Evolutionary conservation across 2,888 invertebrate genomes (phyloP).

Genomic region (Entomobrya multifasciata): DNA sequence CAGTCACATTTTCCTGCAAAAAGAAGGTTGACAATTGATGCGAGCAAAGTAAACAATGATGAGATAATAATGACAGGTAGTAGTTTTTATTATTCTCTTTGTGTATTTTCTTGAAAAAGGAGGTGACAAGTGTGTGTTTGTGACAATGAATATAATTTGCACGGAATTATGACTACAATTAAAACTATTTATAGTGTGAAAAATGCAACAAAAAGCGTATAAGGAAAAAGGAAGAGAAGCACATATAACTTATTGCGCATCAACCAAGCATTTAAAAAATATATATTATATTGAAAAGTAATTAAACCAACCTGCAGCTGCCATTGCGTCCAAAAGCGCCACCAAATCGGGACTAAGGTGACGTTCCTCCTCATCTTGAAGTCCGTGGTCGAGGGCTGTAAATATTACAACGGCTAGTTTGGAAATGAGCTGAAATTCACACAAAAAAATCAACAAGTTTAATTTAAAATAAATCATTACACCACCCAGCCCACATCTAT

Average conservation of each 20-base stretch:
- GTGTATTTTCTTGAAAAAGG: not conserved
- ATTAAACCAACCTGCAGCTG: conserved; percentile 84
- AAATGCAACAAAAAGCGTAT: not conserved
- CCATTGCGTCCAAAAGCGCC: conserved; percentile 92
- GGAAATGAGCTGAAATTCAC: conserved; percentile 86
- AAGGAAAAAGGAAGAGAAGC: not conserved
- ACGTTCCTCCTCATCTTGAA: conserved; percentile 92
- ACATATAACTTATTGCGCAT: not conserved
- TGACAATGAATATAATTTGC: not conserved
- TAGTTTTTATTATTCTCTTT: not conserved
- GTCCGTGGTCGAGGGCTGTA: conserved; percentile 93
- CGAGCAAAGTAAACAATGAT: conserved; percentile 51
- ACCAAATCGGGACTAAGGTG: conserved; percentile 92
- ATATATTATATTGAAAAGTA: conserved; percentile 18
- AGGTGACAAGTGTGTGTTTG: too few relatives aligned
- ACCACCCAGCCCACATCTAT: not conserved
- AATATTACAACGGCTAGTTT: conserved; percentile 92
- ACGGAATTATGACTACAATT: not conserved
- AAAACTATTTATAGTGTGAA: not conserved
- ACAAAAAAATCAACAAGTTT: conserved; percentile 9
- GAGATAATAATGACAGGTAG: not conserved
- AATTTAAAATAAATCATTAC: not conserved
- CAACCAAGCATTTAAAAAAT: not conserved
- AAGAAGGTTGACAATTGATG: too few relatives aligned
- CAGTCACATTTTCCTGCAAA: not conserved